Evolutionary conservation across 2,888 invertebrate genomes (phyloP), one percentile per base, ranked within the genome.

Genomic region (Nebria salina): DNA sequence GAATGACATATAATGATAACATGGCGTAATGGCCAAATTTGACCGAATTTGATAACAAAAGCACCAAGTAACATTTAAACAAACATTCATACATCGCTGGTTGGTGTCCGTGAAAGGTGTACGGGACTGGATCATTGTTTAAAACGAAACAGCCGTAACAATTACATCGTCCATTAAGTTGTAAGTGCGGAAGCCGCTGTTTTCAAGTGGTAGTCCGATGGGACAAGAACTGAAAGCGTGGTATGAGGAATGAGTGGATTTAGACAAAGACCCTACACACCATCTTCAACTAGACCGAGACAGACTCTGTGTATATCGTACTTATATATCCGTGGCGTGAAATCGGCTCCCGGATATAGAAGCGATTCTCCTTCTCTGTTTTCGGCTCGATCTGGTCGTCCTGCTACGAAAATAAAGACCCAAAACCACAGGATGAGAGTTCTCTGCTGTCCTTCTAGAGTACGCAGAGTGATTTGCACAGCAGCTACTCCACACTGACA

Each of bases 91-190:
- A 34, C 34, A 34, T 34, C 34, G 34, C 34, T 34, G 34, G 34
- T 2, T 34, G 34, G 34, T 34, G 34, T 34, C 34, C 34, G 34
- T 34, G 34, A 34, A 34, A 34, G 34, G 34, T 34, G 54, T 8
- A 54, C 54, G 54, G 7, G 13, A 54, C 54, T 54, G 13, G 66
- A 80, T 80, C 75, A 75, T 75, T 75, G 80, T 80, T 80, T 80
- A 75, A 80, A 80, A 75, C 80, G 75, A 65, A 75, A 72, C 75
- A 80, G 43, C 68, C 64, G 68, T 80, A 70, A 75, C 80, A 80
- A 80, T 80, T 80, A 80, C 42, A 75, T 75, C 72, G 80, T 80
- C 80, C 80, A 80, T 80, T 80, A 75, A 80, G 34, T 75, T 75
- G 68, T 75, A 75, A 80, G 80, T 80, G 75, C 80, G 72, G 75